phyloP scores from a whole-genome alignment of 2,888 invertebrate species.

The Xestia c-nigrum region DNA sequence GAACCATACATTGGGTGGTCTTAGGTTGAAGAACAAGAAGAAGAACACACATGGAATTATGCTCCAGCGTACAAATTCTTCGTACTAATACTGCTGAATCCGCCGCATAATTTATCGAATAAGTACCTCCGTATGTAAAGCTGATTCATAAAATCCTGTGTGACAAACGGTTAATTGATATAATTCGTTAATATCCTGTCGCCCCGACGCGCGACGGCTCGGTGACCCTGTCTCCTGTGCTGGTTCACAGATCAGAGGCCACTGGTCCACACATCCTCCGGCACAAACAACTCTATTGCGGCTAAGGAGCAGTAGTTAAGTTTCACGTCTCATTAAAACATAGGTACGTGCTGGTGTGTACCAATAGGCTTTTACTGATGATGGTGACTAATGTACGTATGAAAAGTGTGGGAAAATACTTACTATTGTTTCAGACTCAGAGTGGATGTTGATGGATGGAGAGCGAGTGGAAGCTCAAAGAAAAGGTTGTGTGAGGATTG shows the following conservation, averaged over 20 bases:
- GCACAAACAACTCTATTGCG: constrained; percentile 78
- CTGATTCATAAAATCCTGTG: constrained; percentile 65
- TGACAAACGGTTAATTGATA: constrained; percentile 75
- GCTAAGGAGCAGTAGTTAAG: constrained; percentile 49
- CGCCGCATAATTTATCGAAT: background rate
- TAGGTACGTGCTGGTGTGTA: constrained; percentile 19
- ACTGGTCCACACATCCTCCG: constrained; percentile 77
- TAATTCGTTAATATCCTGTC: constrained; percentile 79
- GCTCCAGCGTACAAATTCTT: background rate
- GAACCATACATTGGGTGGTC: background rate
- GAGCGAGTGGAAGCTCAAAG: no score
- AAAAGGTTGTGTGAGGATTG: no score
- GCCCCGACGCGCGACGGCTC: constrained; percentile 63
- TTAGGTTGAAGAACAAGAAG: background rate
- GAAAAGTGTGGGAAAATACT: background rate
- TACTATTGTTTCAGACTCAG: no score
- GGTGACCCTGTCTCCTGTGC: constrained; percentile 76
- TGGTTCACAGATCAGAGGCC: constrained; percentile 77
- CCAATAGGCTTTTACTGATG: constrained; percentile 39
- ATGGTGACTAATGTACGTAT: constrained; percentile 31
- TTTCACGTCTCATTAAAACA: constrained; percentile 49
- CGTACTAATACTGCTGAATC: background rate
- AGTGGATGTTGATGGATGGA: background rate
- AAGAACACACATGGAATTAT: background rate
- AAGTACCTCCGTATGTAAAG: constrained; percentile 29